Conservation (phyloP, 2,797 vertebrate genomes). For the Spea hammondii region DNA sequence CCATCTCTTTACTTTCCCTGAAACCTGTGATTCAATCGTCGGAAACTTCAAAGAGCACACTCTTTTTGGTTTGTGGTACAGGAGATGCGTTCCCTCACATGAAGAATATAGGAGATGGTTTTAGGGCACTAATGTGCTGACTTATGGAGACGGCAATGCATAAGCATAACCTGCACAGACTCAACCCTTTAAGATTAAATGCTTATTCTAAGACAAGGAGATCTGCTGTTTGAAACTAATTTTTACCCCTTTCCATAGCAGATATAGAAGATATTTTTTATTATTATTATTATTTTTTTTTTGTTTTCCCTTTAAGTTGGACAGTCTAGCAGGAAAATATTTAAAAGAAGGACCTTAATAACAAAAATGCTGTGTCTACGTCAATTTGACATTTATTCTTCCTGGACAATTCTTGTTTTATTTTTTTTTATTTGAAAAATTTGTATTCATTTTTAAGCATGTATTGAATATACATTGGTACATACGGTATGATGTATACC, state of each 20-base stretch:
- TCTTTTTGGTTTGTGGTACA: conserved; percentile 22
- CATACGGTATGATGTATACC: too few relatives aligned
- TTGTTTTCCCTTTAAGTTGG: not conserved
- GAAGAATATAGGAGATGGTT: conserved; percentile 2
- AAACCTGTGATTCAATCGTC: conserved; percentile 3
- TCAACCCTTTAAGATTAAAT: not conserved
- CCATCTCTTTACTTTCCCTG: not conserved
- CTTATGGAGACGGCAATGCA: conserved; percentile 4
- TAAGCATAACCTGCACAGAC: conserved; percentile 4
- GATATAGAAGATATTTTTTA: too few relatives aligned
- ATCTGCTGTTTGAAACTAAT: too few relatives aligned
- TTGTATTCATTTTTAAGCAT: too few relatives aligned
- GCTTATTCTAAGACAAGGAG: too few relatives aligned
- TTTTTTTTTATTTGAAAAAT: too few relatives aligned
- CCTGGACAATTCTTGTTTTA: too few relatives aligned
- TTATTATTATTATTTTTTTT: too few relatives aligned
- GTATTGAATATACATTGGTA: too few relatives aligned
- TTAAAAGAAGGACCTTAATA: not conserved
- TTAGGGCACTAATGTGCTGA: not conserved
- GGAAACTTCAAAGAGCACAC: conserved; percentile 9
- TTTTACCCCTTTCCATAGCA: too few relatives aligned
- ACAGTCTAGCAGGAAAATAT: not conserved
- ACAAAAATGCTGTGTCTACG: not conserved
- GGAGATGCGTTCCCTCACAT: not conserved
- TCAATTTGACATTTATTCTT: too few relatives aligned